A percentile compares a stretch with the other conserved stretches of the same genome.
Evolutionary conservation across 1,140 invertebrate species (phyloP).

Genomic region (Matsumurasca onukii): DNA sequence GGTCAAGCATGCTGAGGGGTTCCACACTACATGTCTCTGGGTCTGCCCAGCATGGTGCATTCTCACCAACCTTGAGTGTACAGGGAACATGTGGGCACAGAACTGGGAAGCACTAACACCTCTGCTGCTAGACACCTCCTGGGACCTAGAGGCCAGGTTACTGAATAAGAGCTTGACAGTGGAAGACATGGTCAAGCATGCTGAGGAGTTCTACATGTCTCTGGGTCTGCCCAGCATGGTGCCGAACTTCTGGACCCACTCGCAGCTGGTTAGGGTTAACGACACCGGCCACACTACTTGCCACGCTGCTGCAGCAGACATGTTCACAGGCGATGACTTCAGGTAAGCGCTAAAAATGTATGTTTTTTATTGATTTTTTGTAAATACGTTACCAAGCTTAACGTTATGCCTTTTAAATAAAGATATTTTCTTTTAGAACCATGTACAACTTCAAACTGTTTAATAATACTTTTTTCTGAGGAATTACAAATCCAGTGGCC

Average conservation of each 20-base stretch:
- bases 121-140: slow-evolving; percentile 48
- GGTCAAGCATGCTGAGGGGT: slow-evolving; percentile 61
- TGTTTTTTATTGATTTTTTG: too few relatives aligned
- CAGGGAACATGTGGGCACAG: slow-evolving; percentile 61
- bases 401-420: too few relatives aligned
- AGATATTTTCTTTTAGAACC: too few relatives aligned
- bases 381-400: too few relatives aligned
- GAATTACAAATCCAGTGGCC: too few relatives aligned
- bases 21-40: slow-evolving; percentile 63
- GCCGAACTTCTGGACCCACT: slow-evolving; percentile 60
- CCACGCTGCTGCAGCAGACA: slow-evolving; percentile 68
- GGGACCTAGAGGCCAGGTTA: slow-evolving; percentile 43
- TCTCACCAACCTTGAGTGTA: too few relatives aligned
- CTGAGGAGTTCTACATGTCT: slow-evolving; percentile 65
- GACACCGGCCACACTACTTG: slow-evolving; percentile 49
- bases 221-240: slow-evolving; percentile 60
- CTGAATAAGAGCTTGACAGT: slow-evolving; percentile 58
- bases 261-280: slow-evolving; percentile 52
- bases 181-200: slow-evolving; percentile 56
- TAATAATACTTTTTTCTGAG: too few relatives aligned
- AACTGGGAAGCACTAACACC: slow-evolving; percentile 57
- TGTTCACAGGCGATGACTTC: slow-evolving; percentile 64
- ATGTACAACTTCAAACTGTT: too few relatives aligned
- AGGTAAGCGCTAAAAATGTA: too few relatives aligned
- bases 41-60: slow-evolving; percentile 58